Conservation (phyloP, 2,797 vertebrate species). For the Miichthys miiuy region DNA sequence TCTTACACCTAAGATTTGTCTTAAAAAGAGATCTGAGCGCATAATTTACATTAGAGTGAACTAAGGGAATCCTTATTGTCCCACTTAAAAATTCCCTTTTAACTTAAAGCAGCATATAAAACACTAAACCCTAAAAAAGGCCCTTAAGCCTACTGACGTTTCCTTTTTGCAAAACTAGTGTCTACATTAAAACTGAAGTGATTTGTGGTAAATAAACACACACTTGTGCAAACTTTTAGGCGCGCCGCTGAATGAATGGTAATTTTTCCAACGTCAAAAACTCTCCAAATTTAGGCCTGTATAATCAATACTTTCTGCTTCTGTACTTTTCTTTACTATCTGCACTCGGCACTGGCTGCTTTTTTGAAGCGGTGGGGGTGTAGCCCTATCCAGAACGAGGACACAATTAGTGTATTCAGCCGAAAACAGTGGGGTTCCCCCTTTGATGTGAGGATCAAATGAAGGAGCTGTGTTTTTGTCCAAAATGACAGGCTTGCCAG, state of each 20-base stretch:
- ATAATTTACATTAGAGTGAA: constrained; percentile 69
- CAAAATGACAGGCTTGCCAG: constrained; percentile 96
- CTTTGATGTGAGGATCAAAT: constrained; percentile 98
- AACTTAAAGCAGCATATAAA: constrained; percentile 76
- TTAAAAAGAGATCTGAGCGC: constrained; percentile 66
- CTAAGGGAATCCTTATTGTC: constrained; percentile 59
- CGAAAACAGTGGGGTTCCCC: constrained; percentile 95
- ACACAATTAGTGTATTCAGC: constrained; percentile 97
- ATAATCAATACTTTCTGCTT: constrained; percentile 84
- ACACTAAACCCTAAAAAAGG: constrained; percentile 49
- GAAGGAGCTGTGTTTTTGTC: constrained; percentile 96
- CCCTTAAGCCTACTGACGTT: constrained; percentile 57
- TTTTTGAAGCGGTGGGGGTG: constrained; percentile 89
- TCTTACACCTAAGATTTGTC: constrained; percentile 32
- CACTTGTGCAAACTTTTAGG: constrained; percentile 35
- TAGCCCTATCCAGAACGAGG: constrained; percentile 90
- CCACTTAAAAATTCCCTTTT: constrained; percentile 81
- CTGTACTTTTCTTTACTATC: constrained; percentile 82
- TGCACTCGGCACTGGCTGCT: constrained; percentile 81
- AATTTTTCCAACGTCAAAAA: constrained; percentile 60
- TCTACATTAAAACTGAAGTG: constrained; percentile 47
- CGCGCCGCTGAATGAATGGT: constrained; percentile 49
- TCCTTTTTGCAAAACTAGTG: constrained; percentile 49
- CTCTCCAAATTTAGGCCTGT: constrained; percentile 70
- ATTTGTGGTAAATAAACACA: constrained; percentile 46